Evolutionary conservation across 2,888 invertebrate species (phyloP).

Genomic region (Nematopogon swammerdamellus): DNA sequence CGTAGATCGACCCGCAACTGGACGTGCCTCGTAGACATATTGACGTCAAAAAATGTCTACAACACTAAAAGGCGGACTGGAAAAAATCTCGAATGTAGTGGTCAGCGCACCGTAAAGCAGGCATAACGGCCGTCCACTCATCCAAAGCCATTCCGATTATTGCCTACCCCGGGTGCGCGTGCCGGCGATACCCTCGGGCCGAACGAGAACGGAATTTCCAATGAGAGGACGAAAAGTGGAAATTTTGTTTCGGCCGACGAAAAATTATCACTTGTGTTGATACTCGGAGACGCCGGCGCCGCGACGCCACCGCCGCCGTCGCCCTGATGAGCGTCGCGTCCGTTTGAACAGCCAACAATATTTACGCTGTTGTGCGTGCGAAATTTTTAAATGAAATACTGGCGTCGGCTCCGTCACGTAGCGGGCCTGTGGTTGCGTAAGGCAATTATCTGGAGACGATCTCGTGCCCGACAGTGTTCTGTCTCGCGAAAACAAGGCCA

Average conservation of each 20-base stretch:
- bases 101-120: conserved; percentile 19
- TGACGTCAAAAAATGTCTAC: no score
- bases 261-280: background rate
- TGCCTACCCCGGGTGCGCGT: conserved; percentile 31
- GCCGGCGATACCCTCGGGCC: conserved; percentile 12
- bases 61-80: no score
- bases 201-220: conserved; percentile 6
- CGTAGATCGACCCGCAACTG: no score
- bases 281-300: background rate
- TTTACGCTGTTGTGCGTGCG: background rate
- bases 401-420: no score
- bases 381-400: background rate
- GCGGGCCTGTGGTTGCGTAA: no score
- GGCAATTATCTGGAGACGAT: no score
- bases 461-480: no score
- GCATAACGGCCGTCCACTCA: conserved; percentile 27
- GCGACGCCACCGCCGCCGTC: no score
- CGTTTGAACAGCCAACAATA: background rate
- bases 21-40: no score
- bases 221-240: background rate
- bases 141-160: conserved; percentile 29
- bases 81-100: no score
- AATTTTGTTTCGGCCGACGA: background rate
- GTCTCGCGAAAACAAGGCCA: no score
- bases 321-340: background rate